These are phyloP conservation scores for Crambe crambe DNA, from an alignment of 37 sponge, comb jelly and placozoan species.

Conservation along the genomic window DNA sequence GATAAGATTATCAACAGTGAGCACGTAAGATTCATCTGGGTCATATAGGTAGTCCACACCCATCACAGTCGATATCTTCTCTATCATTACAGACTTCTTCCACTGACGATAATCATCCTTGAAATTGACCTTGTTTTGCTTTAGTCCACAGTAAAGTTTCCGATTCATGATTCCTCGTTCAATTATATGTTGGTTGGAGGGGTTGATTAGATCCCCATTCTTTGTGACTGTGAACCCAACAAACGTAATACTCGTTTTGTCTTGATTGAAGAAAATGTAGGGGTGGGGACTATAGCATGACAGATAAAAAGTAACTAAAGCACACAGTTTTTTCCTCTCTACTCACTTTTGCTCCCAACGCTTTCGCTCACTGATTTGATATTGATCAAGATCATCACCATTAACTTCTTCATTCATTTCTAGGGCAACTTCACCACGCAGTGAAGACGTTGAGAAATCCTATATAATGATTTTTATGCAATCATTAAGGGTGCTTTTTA, in stretches of 20 bases:
- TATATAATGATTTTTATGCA: not conserved
- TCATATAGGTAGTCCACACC: conserved; percentile 56
- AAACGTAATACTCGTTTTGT: conserved; percentile 72
- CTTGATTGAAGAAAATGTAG: conserved; percentile 89
- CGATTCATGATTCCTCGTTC: conserved; percentile 45
- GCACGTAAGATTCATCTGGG: conserved; percentile 77
- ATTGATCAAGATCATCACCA: conserved; percentile 25
- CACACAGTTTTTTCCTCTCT: too few relatives aligned
- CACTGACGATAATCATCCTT: conserved; percentile 59
- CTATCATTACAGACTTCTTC: conserved; percentile 33
- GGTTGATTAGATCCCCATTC: conserved; percentile 44
- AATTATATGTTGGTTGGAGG: conserved; percentile 15
- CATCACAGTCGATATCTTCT: conserved; percentile 47
- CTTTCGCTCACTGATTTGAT: conserved; percentile 60
- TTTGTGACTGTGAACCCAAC: conserved; percentile 65
- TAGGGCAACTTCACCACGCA: conserved; percentile 34
- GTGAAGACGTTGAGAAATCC: conserved; percentile 86
- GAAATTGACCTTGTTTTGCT: conserved; percentile 49
- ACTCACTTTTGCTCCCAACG: conserved; percentile 81
- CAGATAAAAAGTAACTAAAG: too few relatives aligned
- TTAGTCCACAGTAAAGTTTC: conserved; percentile 47
- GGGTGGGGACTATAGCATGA: conserved; percentile 87
- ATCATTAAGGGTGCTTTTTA: too few relatives aligned
- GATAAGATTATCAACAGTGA: conserved; percentile 78
- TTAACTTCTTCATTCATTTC: conserved; percentile 1